A percentile compares a stretch with the other conserved stretches of the same genome.
Evolutionary conservation across 2,113 vertebrate species (phyloP).

Genomic region (Oncorhynchus masou): DNA sequence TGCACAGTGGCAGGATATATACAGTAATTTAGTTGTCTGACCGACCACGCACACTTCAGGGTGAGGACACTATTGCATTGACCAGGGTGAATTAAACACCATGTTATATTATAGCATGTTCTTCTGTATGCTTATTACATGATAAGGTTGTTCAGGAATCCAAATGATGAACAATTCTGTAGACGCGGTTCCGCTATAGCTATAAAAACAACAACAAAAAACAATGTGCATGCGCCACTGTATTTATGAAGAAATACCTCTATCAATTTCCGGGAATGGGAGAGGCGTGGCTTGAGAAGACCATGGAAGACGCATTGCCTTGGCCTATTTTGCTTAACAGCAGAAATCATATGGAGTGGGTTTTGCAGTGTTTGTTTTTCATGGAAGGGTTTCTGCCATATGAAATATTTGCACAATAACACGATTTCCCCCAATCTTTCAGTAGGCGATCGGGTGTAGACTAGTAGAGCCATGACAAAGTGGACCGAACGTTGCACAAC

Average conservation of each 20-base stretch:
- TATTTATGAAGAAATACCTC: not conserved
- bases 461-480: constrained; percentile 29
- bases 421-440: not conserved
- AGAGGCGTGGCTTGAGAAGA: not conserved
- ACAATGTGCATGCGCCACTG: no score
- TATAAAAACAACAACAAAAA: no score
- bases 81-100: no score
- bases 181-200: no score
- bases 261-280: not conserved
- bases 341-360: not conserved
- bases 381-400: no score
- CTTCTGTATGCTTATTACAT: no score
- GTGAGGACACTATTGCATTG: no score
- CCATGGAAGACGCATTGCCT: not conserved
- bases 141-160: no score
- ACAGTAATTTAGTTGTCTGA: constrained; percentile 20
- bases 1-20: constrained; percentile 39
- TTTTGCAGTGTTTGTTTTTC: no score
- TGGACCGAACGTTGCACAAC: not conserved
- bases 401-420: constrained; percentile 10
- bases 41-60: no score
- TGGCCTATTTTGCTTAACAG: not conserved
- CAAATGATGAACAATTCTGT: no score
- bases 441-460: constrained; percentile 11
- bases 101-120: no score